Percentiles rank a stretch among this genome's conserved stretches.
Conservation (phyloP, 2,113 vertebrate genomes). For the Zeus faber region DNA sequence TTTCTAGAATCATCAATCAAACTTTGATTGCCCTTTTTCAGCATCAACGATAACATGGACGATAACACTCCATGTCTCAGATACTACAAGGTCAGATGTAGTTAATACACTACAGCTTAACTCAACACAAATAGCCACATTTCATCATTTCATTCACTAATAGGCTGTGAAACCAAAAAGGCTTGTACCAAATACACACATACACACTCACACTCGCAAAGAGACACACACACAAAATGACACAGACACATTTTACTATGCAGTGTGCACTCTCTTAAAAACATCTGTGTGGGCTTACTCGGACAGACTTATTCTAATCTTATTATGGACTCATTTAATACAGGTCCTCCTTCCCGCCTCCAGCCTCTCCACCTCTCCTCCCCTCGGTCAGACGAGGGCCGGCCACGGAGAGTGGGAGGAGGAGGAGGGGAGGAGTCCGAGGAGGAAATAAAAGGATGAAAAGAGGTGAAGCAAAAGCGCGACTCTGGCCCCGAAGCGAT, state of each 20-base stretch:
- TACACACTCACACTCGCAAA: background rate
- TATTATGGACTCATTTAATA: background rate
- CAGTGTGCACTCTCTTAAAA: background rate
- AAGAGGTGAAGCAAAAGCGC: constrained; percentile 1
- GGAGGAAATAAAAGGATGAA: background rate
- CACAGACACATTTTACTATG: background rate
- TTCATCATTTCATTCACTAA: too few species aligned
- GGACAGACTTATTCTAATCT: background rate
- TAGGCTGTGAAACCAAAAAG: too few species aligned
- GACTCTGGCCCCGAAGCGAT: background rate
- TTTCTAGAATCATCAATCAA: too few species aligned
- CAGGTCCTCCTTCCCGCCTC: background rate
- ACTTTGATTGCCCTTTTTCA: too few species aligned
- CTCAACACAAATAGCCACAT: too few species aligned
- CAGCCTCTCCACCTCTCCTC: background rate
- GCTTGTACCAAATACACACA: constrained; percentile 16
- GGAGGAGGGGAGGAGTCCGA: constrained; percentile 2
- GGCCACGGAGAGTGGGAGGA: background rate
- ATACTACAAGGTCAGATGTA: too few species aligned
- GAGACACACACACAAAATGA: background rate
- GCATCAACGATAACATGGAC: too few species aligned
- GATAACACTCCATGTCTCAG: too few species aligned
- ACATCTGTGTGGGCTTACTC: background rate
- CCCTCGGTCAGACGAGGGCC: too few species aligned
- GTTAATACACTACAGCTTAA: too few species aligned